Percentiles rank a stretch among this genome's conserved stretches.
phyloP scores from a whole-genome alignment of 2,888 invertebrate genomes.

The Acanthopleura granulata region DNA sequence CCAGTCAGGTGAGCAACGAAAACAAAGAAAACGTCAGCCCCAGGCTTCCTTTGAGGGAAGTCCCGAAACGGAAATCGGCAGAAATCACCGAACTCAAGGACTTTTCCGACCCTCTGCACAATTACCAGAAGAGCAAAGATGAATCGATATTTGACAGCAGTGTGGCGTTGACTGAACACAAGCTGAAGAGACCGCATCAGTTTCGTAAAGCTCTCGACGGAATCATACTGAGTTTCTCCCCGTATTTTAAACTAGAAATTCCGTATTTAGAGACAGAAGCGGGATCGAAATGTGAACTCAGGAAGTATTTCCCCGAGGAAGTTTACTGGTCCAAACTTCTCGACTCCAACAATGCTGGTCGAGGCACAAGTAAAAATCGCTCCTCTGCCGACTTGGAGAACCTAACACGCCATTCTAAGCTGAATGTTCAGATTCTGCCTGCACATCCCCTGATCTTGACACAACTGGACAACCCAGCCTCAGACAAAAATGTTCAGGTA shows the following conservation, averaged over 20 bases:
- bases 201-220: slow-evolving; percentile 83
- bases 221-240: slow-evolving; percentile 85
- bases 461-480: slow-evolving; percentile 76
- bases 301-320: slow-evolving; percentile 81
- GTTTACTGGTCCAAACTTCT: slow-evolving; percentile 77
- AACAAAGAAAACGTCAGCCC: slow-evolving; percentile 4
- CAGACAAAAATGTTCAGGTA: slow-evolving; percentile 73
- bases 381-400: slow-evolving; percentile 29
- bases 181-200: slow-evolving; percentile 70
- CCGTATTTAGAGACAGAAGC: slow-evolving; percentile 90
- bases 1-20: neutral
- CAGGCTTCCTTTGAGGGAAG: neutral
- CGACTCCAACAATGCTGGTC: slow-evolving; percentile 24
- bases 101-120: slow-evolving; percentile 80
- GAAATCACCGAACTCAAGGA: slow-evolving; percentile 48
- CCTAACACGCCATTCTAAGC: slow-evolving; percentile 32
- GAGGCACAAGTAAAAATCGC: neutral
- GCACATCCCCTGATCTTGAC: slow-evolving; percentile 80
- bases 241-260: slow-evolving; percentile 84
- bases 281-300: slow-evolving; percentile 81
- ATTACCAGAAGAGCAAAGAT: slow-evolving; percentile 72
- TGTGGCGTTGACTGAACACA: slow-evolving; percentile 44
- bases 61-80: slow-evolving; percentile 23
- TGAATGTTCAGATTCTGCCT: slow-evolving; percentile 47
- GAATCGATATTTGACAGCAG: slow-evolving; percentile 62